Base-by-base conservation (phyloP, 2,113 vertebrate species). In the Microtus montanus region DNA sequence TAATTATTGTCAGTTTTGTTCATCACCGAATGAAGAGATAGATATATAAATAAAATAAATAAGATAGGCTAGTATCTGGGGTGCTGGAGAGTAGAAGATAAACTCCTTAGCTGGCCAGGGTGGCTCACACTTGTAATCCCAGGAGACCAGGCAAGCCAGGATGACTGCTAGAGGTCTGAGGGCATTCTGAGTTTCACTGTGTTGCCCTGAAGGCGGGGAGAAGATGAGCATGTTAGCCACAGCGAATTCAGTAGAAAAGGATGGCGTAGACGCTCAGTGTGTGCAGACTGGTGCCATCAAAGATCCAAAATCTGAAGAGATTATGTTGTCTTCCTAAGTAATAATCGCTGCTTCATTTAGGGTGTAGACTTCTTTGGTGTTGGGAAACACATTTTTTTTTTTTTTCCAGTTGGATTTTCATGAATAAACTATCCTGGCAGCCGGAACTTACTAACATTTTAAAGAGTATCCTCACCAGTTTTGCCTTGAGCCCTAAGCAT, bases 401-500 rank as follows among this genome's bases (percentile, higher is more conserved):
- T 87, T 84, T 47, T 41, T 24, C 54, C 30, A 88, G 38, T 68
- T 94, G 73, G 52, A 1, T 92, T 95, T 96, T 68, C 58, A 61
- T 88, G 66, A 94, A 70, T 58, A 79, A 82, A 78, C 38, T 94
- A 0, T 63, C 9, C 5, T 74, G 66, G 41, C 30, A 33, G 70
- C 28, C 82, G 92, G 89, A 91, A 74, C 54, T 89, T 64, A 83
- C 75, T 63, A 92, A 89, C n/a, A 70, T 70, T 89, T 87, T 90
- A 92, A 88, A 96, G 74, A 15, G 7, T 52, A 58, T 75, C 94
- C n/a, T 70, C 93, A 41, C 24, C 28, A 66, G 86, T 75, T 19
- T 73, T 88, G 44, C 41, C 95, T 93, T 47, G 68, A 82, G 24
- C 63, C 4, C 54, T 88, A 80, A 88, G 75, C 87, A 84, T 52